Conservation (phyloP, 1,140 invertebrate genomes). For the Carposina sasakii region DNA sequence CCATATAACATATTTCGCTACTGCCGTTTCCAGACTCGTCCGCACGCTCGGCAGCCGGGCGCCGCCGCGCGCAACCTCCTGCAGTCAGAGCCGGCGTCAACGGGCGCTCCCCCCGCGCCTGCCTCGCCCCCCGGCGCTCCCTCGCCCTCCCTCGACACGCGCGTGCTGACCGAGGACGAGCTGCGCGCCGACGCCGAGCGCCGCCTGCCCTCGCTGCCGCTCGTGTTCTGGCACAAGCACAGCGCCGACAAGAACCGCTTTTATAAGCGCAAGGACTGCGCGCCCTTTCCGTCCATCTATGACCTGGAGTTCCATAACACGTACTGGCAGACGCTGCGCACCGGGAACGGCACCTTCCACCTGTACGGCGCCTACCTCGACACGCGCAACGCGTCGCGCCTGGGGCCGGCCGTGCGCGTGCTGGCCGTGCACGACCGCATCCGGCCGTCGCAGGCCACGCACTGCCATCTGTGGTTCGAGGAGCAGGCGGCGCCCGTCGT, state of each 20-base stretch:
- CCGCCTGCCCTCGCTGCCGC: constrained; percentile 84
- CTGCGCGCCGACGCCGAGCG: constrained; percentile 84
- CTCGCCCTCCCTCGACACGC: constrained; percentile 68
- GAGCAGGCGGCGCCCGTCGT: constrained; percentile 85
- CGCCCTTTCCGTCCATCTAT: constrained; percentile 87
- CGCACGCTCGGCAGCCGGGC: constrained; percentile 21
- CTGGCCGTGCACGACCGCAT: constrained; percentile 93
- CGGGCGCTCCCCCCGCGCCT: constrained; percentile 70
- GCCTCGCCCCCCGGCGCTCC: constrained; percentile 41
- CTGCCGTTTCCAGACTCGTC: no score
- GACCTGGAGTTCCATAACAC: constrained; percentile 94
- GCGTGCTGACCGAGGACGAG: constrained; percentile 81
- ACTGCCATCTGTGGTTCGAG: constrained; percentile 94
- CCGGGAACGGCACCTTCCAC: constrained; percentile 89
- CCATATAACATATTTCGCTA: no score
- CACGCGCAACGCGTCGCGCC: constrained; percentile 80
- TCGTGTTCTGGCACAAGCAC: constrained; percentile 87
- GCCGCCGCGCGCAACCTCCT: constrained; percentile 53
- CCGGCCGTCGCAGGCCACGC: constrained; percentile 85
- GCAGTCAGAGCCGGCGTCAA: constrained; percentile 58
- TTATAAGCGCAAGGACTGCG: constrained; percentile 83
- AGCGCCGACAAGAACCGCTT: constrained; percentile 81
- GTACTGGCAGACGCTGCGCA: constrained; percentile 89
- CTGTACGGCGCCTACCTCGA: constrained; percentile 93
- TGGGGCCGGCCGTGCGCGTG: constrained; percentile 88